These are phyloP conservation scores for Colaptes auratus DNA, from an alignment of 2,113 vertebrate genomes.

Conservation along the genomic window DNA sequence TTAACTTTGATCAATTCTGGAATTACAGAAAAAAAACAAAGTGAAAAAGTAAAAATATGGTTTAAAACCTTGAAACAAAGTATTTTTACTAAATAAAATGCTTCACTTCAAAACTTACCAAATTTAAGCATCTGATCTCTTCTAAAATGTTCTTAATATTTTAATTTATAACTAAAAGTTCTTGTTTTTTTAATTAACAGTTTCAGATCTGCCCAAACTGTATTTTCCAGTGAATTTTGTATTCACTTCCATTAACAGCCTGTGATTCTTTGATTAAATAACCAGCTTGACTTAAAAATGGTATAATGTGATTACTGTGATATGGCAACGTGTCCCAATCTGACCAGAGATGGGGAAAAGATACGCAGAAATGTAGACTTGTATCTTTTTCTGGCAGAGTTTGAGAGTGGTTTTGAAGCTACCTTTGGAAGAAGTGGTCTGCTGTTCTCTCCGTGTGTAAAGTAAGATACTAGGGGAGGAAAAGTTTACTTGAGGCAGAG, in stretches of 20 bases:
- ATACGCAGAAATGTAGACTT: neutral
- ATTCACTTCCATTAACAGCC: neutral
- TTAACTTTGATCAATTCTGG: neutral
- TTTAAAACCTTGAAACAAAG: neutral
- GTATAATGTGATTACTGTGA: neutral
- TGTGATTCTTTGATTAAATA: neutral
- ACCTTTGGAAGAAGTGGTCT: neutral
- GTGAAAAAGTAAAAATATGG: neutral
- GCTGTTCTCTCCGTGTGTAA: neutral
- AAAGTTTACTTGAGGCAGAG: neutral
- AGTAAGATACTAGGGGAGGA: neutral
- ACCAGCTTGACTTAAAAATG: neutral
- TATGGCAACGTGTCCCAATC: neutral
- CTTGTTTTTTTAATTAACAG: neutral
- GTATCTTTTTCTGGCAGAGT: neutral
- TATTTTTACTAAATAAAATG: neutral
- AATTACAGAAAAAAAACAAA: neutral
- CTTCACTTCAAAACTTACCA: neutral
- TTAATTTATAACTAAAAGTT: neutral
- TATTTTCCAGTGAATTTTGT: neutral
- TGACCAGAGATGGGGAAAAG: constrained; percentile 1
- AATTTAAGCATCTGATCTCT: neutral
- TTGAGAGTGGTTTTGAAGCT: neutral
- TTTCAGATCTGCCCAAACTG: neutral
- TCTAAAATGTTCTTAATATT: neutral